Evolutionary conservation across 2,113 vertebrate species (phyloP), one percentile per base, ranked within the genome.

Genomic region (Salvelinus sp.): DNA sequence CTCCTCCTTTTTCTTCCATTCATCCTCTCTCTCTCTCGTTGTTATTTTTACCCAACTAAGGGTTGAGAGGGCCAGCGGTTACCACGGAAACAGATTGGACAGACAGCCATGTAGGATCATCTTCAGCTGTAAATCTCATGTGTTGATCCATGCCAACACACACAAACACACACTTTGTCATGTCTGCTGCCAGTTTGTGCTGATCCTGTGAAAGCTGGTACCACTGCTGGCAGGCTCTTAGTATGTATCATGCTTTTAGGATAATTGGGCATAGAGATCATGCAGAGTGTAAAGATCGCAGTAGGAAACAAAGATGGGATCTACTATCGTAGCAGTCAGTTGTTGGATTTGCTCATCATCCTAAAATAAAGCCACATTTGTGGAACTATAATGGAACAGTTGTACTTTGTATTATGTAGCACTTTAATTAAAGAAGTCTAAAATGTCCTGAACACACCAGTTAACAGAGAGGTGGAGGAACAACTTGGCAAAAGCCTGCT

Each of bases 11-110:
- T 33, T 1, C 33, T 33, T 6, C 30, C 30, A 33, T 12, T 20
- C 70, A 18, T n/a, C 14, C 25, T 71, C 47, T 6, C 71, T 44
- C 30, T 23, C 58, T 64, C n/a, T 3, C 58, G 25, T 71, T 85
- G 30, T 64, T 75, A 67, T 78, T 70, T 81, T 86, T 76, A 38
- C 27, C 71, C 74, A 66, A 69, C 33, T 0, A 10, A 6, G 50
- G 58, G 73, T 75, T 79, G 30, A 33, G 20, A 77, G 73, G 73
- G 80, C 81, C 65, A 85, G 69, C 75, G 78, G 91, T 92, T 88
- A 78, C 90, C 88, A 83, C 44, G 86, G 91, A 89, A 90, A 92
- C 89, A 44, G 38, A 44, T 44, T 44, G 38, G n/a, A 75, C 83
- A 0, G 38, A 44, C 50, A 58, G 73, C 77, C 74, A 62, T 67